These are phyloP conservation scores for Geococcyx californianus DNA, from an alignment of 2,113 vertebrate genomes.

Conservation along the genomic window DNA sequence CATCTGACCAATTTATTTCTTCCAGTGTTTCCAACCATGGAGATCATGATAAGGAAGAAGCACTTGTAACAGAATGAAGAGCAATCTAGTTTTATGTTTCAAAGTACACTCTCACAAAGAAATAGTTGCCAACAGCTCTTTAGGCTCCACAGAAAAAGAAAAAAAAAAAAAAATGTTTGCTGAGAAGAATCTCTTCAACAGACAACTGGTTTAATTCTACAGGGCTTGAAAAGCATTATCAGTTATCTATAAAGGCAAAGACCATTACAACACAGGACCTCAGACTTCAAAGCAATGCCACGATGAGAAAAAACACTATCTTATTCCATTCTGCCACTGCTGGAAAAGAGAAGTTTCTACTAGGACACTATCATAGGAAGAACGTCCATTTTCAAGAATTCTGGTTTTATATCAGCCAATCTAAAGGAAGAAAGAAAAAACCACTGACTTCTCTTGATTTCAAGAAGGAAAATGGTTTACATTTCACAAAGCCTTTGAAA, in stretches of 20 bases:
- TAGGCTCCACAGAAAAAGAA: neutral
- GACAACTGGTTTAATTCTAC: neutral
- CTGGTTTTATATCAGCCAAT: neutral
- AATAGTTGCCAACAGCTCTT: neutral
- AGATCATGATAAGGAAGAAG: neutral
- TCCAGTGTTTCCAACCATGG: constrained; percentile 23
- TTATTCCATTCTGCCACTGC: neutral
- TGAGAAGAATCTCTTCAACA: constrained; percentile 12
- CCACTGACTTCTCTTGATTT: neutral
- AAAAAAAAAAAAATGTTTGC: neutral
- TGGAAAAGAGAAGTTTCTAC: constrained; percentile 8
- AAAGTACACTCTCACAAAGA: neutral
- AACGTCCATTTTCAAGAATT: neutral
- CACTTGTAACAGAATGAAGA: neutral
- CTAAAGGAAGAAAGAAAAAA: neutral
- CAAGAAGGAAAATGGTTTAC: neutral
- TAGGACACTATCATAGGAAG: neutral
- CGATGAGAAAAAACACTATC: neutral
- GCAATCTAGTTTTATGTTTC: neutral
- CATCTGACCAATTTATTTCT: constrained; percentile 15
- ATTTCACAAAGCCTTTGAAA: neutral
- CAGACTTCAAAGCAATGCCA: neutral
- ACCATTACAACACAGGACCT: neutral
- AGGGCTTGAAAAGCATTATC: neutral
- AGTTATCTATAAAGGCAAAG: neutral